These are phyloP conservation scores for Callaeas wilsoni DNA, from an alignment of 2,113 vertebrate species.

Conservation along the genomic window DNA sequence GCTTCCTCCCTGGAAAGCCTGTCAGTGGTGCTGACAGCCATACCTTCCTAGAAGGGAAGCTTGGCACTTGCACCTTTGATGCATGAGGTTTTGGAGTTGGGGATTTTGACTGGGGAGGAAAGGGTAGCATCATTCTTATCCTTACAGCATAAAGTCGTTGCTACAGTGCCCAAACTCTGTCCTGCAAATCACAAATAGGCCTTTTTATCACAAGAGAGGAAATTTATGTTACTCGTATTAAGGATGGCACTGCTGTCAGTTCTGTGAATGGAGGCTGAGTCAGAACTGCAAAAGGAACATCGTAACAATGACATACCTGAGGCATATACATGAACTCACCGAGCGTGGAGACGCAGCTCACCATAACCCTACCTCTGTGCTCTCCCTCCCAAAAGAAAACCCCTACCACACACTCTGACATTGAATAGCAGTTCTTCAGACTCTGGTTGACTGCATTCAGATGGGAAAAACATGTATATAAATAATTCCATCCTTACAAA, in stretches of 20 bases:
- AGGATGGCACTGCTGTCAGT: background rate
- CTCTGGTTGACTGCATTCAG: background rate
- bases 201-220: background rate
- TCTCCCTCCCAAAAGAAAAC: background rate
- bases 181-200: background rate
- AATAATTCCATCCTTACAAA: background rate
- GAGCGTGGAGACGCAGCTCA: background rate
- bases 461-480: background rate
- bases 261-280: background rate
- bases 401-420: background rate
- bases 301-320: rapidly evolving
- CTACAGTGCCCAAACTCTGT: background rate
- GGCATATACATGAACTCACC: background rate
- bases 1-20: background rate
- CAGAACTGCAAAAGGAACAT: background rate
- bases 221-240: background rate
- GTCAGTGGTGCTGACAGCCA: rapidly evolving
- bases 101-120: background rate
- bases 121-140: background rate
- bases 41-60: background rate
- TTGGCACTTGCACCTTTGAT: background rate
- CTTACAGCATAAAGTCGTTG: background rate
- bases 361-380: background rate
- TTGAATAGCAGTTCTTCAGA: background rate
- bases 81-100: background rate